Evolutionary conservation across 2,888 invertebrate genomes (phyloP), one percentile per base, ranked within the genome.

Genomic region (Lathronympha strigana): DNA sequence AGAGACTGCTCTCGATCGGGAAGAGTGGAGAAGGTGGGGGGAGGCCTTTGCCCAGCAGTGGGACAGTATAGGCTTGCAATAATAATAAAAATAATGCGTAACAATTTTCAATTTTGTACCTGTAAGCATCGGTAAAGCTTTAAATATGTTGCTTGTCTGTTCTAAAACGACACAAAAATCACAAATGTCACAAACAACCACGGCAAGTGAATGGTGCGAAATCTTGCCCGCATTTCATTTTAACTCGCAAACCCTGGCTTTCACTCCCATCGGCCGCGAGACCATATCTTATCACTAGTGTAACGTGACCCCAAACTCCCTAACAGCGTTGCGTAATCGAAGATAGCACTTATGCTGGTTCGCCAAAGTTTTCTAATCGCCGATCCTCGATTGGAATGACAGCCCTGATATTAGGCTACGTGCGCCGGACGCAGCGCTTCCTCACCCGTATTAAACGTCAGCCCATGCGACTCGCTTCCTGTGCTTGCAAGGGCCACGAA

Each of bases 391-490:
- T 25, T 13, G 13, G 1, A 47, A 47, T 23, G 23, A 2, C 23
- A 47, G n/a, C 47, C 15, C 38, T 8, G 66, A 54, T 66, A 54
- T 60, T 66, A 54, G 61, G 61, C 61, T 66, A 47, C 47, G 43
- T 54, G 68, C 63, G 73, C 77, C 78, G 80, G 80, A 78, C 77
- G 74, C 73, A 71, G 47, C 73, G 75, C 71, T 78, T 79, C 79
- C 80, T 77, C 76, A 68, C 77, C 76, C 76, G 76, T 72, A 75
- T 75, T 73, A 68, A 73, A 74, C 78, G 76, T 74, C 77, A 77
- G 77, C 77, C 76, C 72, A 76, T 77, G 77, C 75, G 71, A 69
- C 72, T 69, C 74, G 74, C 74, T 78, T 80, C 81, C 80, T 74
- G 77, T 66, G 62, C 45, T 57, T 51, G 47, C 51, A 15, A 38